Evolutionary conservation across 2,797 vertebrate species (phyloP).

Genomic region (Tokudaia muenninki): DNA sequence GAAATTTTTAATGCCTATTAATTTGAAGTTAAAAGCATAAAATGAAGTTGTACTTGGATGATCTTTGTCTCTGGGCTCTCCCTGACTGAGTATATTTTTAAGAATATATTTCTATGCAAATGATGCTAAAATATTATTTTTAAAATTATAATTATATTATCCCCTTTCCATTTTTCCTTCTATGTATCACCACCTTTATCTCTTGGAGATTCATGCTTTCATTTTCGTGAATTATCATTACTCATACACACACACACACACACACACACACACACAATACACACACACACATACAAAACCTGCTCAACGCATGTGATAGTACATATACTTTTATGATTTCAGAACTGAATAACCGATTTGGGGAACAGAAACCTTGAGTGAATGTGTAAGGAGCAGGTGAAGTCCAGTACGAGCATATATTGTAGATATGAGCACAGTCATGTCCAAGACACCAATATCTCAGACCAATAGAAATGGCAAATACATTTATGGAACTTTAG

Average conservation of each 20-base stretch:
- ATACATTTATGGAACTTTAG: not conserved
- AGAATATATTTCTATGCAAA: not conserved
- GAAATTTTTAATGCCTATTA: slow-evolving; percentile 57
- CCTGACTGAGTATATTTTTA: not conserved
- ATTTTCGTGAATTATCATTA: not conserved
- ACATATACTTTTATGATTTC: not conserved
- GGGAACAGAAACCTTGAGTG: not conserved
- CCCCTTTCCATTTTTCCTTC: not conserved
- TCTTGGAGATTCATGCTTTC: not conserved
- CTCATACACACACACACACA: not conserved
- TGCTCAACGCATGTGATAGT: not conserved
- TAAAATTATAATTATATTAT: not conserved
- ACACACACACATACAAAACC: not conserved
- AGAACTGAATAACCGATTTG: not conserved
- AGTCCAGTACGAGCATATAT: not conserved
- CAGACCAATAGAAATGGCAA: not conserved
- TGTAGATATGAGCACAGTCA: too few species aligned
- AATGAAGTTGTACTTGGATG: not conserved
- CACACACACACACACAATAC: not conserved
- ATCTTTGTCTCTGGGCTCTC: not conserved
- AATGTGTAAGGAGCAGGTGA: not conserved
- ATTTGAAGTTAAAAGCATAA: slow-evolving; percentile 37
- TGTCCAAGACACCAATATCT: not conserved
- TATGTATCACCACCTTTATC: not conserved
- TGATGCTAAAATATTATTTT: not conserved